phyloP scores from a whole-genome alignment of 2,888 invertebrate genomes.

The Lydus trimaculatus region DNA sequence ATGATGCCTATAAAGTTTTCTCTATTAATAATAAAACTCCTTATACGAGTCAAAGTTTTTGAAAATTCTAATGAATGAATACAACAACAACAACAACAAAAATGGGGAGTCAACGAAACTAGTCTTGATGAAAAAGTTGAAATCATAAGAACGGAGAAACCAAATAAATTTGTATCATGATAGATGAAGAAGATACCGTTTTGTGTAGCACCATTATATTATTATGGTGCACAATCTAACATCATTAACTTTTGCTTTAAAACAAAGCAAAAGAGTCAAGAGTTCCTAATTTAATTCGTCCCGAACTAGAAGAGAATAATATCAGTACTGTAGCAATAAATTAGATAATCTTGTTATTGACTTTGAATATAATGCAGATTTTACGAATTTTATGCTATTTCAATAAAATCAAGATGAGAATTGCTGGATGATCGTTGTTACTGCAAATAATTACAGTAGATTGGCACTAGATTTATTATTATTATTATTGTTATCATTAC shows the following conservation, averaged over 20 bases:
- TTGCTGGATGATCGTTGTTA: neutral
- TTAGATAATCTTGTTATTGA: slow-evolving; percentile 1
- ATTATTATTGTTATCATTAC: neutral
- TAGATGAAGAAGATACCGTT: neutral
- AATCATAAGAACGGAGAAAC: neutral
- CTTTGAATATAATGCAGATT: neutral
- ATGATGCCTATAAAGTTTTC: slow-evolving; percentile 23
- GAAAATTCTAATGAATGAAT: neutral
- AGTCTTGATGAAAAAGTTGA: neutral
- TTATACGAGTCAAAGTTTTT: neutral
- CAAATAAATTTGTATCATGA: neutral
- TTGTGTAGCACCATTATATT: neutral
- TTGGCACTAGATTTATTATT: neutral
- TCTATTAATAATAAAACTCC: slow-evolving; percentile 5
- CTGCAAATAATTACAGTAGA: neutral
- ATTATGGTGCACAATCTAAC: neutral
- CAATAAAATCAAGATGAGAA: neutral
- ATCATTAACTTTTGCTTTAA: neutral
- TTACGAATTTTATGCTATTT: neutral
- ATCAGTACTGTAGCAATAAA: neutral
- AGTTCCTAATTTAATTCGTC: neutral
- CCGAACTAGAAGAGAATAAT: neutral
- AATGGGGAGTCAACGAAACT: too few species aligned
- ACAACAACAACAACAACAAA: neutral
- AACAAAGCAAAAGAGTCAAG: neutral